Conservation (phyloP, 1,140 invertebrate species). For the Colletes latitarsis region DNA sequence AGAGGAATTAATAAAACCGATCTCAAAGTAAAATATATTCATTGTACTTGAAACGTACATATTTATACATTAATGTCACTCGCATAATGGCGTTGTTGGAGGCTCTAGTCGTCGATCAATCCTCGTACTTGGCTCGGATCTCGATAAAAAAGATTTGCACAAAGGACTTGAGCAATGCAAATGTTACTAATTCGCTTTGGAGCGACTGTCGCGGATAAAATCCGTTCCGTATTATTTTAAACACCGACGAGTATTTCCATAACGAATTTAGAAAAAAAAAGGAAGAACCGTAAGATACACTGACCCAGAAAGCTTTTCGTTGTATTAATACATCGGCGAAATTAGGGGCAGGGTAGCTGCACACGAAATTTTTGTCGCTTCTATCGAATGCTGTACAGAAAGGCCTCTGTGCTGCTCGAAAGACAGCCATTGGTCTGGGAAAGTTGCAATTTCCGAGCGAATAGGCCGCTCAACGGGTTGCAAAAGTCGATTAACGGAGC, state of each 20-base stretch:
- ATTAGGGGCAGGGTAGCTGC: background rate
- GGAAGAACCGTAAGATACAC: background rate
- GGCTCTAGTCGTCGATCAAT: too few species aligned
- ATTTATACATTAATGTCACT: too few species aligned
- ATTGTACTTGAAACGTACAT: too few species aligned
- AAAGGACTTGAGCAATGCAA: too few species aligned
- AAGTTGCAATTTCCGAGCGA: conserved; percentile 65
- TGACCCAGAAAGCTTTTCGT: conserved; percentile 17
- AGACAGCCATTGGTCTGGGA: conserved; percentile 55
- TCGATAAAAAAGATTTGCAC: too few species aligned
- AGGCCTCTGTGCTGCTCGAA: conserved; percentile 43
- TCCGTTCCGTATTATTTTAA: too few species aligned
- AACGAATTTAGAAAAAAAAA: background rate
- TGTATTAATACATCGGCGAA: conserved; percentile 9
- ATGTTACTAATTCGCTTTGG: too few species aligned
- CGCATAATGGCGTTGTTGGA: too few species aligned
- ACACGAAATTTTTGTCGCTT: conserved; percentile 25
- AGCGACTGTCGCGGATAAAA: too few species aligned
- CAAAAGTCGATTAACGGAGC: conserved; percentile 64
- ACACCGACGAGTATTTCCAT: conserved; percentile 29
- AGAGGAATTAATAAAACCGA: too few species aligned
- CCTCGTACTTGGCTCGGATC: too few species aligned
- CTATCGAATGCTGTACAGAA: background rate
- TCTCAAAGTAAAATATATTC: too few species aligned
- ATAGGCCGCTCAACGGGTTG: conserved; percentile 59